phyloP scores from a whole-genome alignment of 2,888 invertebrate genomes.

The Poecilobothrus nobilitatus region DNA sequence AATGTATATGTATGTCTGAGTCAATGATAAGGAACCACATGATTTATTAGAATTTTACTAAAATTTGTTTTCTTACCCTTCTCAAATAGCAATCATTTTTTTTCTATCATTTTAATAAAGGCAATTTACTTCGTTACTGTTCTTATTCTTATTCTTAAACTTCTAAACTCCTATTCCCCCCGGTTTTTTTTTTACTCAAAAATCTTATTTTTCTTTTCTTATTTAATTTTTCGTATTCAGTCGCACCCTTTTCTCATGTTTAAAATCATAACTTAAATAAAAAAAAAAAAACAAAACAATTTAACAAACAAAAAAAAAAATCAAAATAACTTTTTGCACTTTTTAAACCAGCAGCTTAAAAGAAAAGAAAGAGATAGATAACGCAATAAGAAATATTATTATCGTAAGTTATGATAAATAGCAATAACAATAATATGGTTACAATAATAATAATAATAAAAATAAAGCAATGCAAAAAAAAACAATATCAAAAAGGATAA shows the following conservation, averaged over 20 bases:
- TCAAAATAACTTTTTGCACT: too few relatives aligned
- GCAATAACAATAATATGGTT: not conserved
- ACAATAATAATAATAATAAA: not conserved
- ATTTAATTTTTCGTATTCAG: not conserved
- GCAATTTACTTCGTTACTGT: not conserved
- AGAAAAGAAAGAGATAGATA: not conserved
- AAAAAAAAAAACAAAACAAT: too few relatives aligned
- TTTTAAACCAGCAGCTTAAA: too few relatives aligned
- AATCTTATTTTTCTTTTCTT: too few relatives aligned
- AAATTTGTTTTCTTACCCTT: not conserved
- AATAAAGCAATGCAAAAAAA: not conserved
- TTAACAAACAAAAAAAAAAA: not conserved
- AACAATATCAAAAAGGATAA: not conserved
- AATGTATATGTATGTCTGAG: too few relatives aligned
- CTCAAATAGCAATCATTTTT: not conserved
- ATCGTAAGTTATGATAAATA: not conserved
- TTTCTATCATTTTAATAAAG: too few relatives aligned
- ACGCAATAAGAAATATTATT: too few relatives aligned
- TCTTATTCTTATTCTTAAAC: not conserved
- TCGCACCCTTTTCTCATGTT: not conserved
- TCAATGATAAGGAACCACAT: not conserved
- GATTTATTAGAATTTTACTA: conserved; percentile 1
- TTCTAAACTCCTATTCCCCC: not conserved
- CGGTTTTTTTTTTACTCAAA: too few relatives aligned
- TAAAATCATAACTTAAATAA: not conserved